These are phyloP conservation scores for Crambe crambe DNA, from an alignment of 37 sponge, comb jelly and placozoan genomes.

Conservation along the genomic window DNA sequence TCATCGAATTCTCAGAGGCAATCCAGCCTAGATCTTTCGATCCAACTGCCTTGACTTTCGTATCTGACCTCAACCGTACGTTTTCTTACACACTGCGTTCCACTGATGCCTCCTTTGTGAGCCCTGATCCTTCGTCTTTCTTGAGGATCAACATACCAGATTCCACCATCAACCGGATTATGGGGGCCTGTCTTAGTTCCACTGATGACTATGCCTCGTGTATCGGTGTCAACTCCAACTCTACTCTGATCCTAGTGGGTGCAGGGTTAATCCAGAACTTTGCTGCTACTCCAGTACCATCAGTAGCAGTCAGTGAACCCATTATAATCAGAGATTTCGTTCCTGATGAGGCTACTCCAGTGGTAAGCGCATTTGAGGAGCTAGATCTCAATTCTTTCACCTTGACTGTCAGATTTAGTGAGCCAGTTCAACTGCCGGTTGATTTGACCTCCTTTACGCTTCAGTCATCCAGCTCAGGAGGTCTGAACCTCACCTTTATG, in stretches of 20 bases:
- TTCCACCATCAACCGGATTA: constrained; percentile 52
- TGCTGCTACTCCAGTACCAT: background rate
- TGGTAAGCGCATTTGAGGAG: constrained; percentile 17
- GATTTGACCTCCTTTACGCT: constrained; percentile 51
- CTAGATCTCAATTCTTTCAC: constrained; percentile 46
- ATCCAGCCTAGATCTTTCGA: constrained; percentile 64
- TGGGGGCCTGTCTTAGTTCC: constrained; percentile 23
- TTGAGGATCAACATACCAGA: constrained; percentile 35
- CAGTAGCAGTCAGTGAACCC: constrained; percentile 15
- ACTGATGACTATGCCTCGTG: constrained; percentile 33
- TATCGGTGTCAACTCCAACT: constrained; percentile 32
- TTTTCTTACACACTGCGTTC: constrained; percentile 58
- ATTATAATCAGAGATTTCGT: constrained; percentile 31
- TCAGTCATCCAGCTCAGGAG: constrained; percentile 35
- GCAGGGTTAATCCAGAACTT: constrained; percentile 23
- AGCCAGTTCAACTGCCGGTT: constrained; percentile 67
- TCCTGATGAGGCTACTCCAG: constrained; percentile 35
- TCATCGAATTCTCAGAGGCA: constrained; percentile 76
- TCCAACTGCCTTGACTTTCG: constrained; percentile 64
- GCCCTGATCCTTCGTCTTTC: constrained; percentile 18
- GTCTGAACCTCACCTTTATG: constrained; percentile 20
- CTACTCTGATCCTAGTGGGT: constrained; percentile 49
- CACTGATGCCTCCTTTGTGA: constrained; percentile 29
- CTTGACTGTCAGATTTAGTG: constrained; percentile 57
- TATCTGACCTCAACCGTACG: constrained; percentile 52